Evolutionary conservation across 2,888 invertebrate genomes (phyloP).

Genomic region (Penaeus monodon): DNA sequence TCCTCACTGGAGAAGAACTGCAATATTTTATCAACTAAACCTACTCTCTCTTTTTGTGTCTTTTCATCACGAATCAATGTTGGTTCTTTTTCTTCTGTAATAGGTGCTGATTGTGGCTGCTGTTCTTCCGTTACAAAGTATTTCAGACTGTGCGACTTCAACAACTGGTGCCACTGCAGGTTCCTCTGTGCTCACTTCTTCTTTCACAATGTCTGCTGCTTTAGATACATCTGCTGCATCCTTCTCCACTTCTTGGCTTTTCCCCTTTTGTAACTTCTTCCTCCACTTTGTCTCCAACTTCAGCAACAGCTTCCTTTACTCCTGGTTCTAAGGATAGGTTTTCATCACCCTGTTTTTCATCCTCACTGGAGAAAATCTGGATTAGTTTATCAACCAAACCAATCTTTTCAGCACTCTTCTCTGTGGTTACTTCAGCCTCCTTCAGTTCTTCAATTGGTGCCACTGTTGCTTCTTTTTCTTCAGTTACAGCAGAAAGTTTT

Average conservation of each 20-base stretch:
- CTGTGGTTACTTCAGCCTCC: neutral
- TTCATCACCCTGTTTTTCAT: neutral
- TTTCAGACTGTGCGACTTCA: no score
- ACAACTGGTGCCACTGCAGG: no score
- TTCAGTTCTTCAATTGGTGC: neutral
- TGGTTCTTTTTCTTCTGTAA: no score
- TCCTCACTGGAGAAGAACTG: neutral
- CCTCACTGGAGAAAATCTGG: neutral
- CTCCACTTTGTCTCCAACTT: neutral
- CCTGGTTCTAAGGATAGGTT: neutral
- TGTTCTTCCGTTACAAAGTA: no score
- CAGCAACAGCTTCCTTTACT: constrained; percentile 1
- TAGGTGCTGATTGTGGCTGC: no score
- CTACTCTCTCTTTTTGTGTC: no score
- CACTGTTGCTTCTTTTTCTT: no score
- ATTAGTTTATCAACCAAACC: no score
- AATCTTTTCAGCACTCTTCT: no score
- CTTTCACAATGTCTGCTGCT: neutral
- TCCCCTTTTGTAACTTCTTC: neutral
- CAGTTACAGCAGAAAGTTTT: no score
- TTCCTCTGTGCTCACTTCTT: neutral
- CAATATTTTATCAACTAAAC: neutral
- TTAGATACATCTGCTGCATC: neutral
- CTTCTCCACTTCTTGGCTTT: neutral
- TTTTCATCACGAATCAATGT: no score